Base-by-base conservation (phyloP, 1,140 invertebrate species). In the Diachasma alloeum region DNA sequence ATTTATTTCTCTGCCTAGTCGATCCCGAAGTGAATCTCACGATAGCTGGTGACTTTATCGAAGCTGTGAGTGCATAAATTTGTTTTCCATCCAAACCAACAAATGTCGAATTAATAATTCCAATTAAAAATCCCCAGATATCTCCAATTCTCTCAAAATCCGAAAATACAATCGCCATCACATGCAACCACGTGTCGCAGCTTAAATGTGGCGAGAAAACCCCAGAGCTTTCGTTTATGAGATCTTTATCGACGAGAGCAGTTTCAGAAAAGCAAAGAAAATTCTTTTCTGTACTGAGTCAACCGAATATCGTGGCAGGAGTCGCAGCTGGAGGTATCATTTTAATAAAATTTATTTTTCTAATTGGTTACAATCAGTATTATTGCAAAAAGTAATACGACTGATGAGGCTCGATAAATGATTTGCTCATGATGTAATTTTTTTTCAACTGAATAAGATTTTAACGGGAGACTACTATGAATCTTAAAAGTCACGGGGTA, bases 301-400 rank as follows among this genome's bases (percentile, higher is more conserved):
- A 86, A 71, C 88, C 88, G 48, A 89, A 89, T 79, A 87, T 89
- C 75, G 70, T 90, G 19, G 81, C 82, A 42, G 88, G 88, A 56
- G 81, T 88, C 6, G 80, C 82, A 15, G 83, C 88, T 48, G 88
- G 87, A 85, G 86, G 88, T 90, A 83, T 72, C 72, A 67, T 48
- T 48, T 48, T 48, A 48, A 48, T 48, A 4, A 48, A 56, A n/a
- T n/a, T n/a, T n/a, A n/a, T n/a, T n/a, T 56, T 76, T 48, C 24
- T 68, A 66, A 22, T 31, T 68, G 26, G 11, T 9, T 67, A n/a
- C n/a, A n/a, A n/a, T n/a, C n/a, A n/a, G n/a, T n/a, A n/a, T n/a
- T n/a, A n/a, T n/a, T n/a, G n/a, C n/a, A n/a, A n/a, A n/a, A n/a
- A n/a, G n/a, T n/a, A n/a, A n/a, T n/a, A n/a, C n/a, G n/a, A n/a